Percentiles rank a stretch among this genome's conserved stretches.
Evolutionary conservation across 2,888 invertebrate genomes (phyloP).

Genomic region (Hermodice carunculata): DNA sequence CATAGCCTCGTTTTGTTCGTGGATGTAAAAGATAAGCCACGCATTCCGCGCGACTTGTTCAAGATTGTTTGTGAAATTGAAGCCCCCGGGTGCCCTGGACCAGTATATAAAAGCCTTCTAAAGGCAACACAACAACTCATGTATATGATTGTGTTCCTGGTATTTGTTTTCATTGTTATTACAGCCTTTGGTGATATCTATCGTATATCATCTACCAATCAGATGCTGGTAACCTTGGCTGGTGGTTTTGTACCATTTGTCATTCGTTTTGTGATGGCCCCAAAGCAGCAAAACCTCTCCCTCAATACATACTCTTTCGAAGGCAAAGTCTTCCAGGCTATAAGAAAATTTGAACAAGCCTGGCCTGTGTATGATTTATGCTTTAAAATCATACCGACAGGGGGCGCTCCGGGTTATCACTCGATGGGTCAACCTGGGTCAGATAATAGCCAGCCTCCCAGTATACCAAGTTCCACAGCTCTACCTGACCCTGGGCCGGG

Average conservation of each 20-base stretch:
- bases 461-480: too few relatives aligned
- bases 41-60: constrained; percentile 59
- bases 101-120: constrained; percentile 57
- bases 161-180: constrained; percentile 62
- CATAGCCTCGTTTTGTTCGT: constrained; percentile 15
- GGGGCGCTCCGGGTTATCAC: too few relatives aligned
- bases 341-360: constrained; percentile 55
- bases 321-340: constrained; percentile 61
- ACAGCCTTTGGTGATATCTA: constrained; percentile 62
- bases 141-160: constrained; percentile 60
- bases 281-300: constrained; percentile 53
- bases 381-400: too few relatives aligned
- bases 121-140: constrained; percentile 60
- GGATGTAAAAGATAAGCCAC: constrained; percentile 49
- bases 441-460: too few relatives aligned
- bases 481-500: too few relatives aligned
- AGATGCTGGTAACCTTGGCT: constrained; percentile 59
- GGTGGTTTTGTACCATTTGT: constrained; percentile 64
- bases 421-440: too few relatives aligned
- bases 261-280: constrained; percentile 57
- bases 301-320: constrained; percentile 61
- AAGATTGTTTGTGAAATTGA: constrained; percentile 56
- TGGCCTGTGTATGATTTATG: constrained; percentile 60
- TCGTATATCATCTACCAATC: constrained; percentile 61
- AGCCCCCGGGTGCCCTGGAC: constrained; percentile 59